phyloP scores from a whole-genome alignment of 2,113 vertebrate species.

The Peromyscus maniculatus region DNA sequence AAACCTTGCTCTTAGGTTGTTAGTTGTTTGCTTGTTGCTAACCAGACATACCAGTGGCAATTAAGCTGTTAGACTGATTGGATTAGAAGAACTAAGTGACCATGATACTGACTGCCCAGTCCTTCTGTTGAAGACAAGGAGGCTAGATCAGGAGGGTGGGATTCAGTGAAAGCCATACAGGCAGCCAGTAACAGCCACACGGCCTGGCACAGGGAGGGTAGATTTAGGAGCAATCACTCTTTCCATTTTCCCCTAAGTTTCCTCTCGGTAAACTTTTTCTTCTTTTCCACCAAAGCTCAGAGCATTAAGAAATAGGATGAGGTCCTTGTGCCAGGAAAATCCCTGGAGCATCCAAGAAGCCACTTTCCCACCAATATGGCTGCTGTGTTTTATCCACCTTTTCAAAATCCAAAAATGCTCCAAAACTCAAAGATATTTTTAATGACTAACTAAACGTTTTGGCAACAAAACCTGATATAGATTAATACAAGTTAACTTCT shows the following conservation, averaged over 20 bases:
- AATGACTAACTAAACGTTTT: slow-evolving; percentile 21
- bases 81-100: background rate
- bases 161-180: background rate
- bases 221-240: background rate
- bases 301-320: slow-evolving; percentile 19
- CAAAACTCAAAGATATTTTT: background rate
- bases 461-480: background rate
- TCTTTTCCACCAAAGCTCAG: background rate
- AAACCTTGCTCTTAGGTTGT: background rate
- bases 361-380: background rate
- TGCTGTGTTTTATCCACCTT: background rate
- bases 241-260: background rate
- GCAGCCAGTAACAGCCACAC: background rate
- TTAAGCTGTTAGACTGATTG: slow-evolving; percentile 13
- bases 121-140: background rate
- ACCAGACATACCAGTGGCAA: background rate
- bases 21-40: background rate
- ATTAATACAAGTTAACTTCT: background rate
- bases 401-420: background rate
- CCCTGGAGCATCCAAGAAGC: background rate
- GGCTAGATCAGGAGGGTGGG: no score
- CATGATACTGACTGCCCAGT: background rate
- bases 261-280: background rate
- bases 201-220: background rate
- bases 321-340: background rate